Percentiles rank a stretch among this genome's conserved stretches.
Conservation (phyloP, 1,140 invertebrate species). For the Cherax destructor region DNA sequence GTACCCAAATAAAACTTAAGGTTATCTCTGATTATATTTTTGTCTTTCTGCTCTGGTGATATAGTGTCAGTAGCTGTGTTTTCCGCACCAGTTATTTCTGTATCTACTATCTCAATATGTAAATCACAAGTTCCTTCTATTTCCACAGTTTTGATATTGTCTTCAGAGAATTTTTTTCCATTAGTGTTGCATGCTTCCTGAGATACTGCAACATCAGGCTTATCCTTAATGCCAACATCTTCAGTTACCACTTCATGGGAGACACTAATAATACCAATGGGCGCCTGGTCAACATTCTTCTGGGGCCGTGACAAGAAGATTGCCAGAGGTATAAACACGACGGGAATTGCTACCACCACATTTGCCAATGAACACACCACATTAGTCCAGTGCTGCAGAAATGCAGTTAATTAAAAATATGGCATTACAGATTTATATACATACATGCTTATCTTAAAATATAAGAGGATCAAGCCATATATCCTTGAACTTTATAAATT, state of each 20-base stretch:
- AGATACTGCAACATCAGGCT: background rate
- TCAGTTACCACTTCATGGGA: background rate
- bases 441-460: too few relatives aligned
- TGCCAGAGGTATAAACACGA: slow-evolving; percentile 26
- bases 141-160: background rate
- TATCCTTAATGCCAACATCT: background rate
- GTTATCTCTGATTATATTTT: background rate
- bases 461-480: too few relatives aligned
- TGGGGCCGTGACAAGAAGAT: background rate
- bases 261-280: background rate
- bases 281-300: background rate
- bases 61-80: too few relatives aligned
- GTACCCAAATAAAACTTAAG: slow-evolving; percentile 31
- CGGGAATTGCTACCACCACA: slow-evolving; percentile 25
- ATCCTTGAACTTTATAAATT: too few relatives aligned
- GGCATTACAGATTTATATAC: too few relatives aligned
- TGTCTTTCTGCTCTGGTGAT: background rate
- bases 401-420: too few relatives aligned
- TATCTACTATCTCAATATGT: too few relatives aligned
- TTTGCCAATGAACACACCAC: slow-evolving; percentile 28
- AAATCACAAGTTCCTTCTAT: too few relatives aligned
- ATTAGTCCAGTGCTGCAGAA: slow-evolving; percentile 35
- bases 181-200: background rate
- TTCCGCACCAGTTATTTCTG: too few relatives aligned
- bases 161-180: background rate